phyloP scores from a whole-genome alignment of 2,113 vertebrate species.

The Brevimyrus niger region DNA sequence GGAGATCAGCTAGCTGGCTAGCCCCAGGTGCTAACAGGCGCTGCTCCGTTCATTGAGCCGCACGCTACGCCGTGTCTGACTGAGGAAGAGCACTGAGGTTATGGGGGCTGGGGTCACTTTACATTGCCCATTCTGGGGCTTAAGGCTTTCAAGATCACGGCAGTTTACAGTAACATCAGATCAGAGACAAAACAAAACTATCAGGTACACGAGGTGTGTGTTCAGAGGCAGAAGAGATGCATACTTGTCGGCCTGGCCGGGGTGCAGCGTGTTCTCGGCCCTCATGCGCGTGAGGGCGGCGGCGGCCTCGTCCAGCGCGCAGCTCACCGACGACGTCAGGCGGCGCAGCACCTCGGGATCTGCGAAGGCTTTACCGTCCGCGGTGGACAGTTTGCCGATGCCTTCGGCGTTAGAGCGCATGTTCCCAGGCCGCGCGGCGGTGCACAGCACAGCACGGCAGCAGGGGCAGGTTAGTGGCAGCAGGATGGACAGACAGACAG shows the following conservation, averaged over 20 bases:
- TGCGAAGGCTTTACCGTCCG: conserved; percentile 99
- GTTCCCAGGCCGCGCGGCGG: conserved; percentile 32
- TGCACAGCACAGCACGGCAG: conserved; percentile 24
- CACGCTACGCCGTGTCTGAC: background rate
- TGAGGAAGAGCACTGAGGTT: background rate
- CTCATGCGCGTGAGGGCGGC: conserved; percentile 95
- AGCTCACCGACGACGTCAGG: conserved; percentile 97
- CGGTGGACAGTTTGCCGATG: conserved; percentile 99
- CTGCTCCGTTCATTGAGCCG: background rate
- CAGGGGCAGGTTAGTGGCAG: conserved; percentile 25
- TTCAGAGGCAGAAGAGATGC: conserved; percentile 50
- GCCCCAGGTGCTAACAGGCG: background rate
- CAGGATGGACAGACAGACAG: background rate
- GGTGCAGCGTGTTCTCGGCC: conserved; percentile 90
- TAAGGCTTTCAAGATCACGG: background rate
- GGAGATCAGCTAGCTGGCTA: background rate
- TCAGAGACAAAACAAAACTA: background rate
- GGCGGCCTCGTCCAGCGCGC: conserved; percentile 94
- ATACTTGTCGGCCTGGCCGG: conserved; percentile 97
- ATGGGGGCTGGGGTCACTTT: background rate
- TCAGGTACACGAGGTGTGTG: background rate
- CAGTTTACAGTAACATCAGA: background rate
- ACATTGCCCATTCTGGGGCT: background rate
- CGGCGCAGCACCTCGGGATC: conserved; percentile 95
- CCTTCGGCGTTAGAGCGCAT: conserved; percentile 62